Evolutionary conservation across 2,113 vertebrate species (phyloP).

Genomic region (Psephotus haematonotus): DNA sequence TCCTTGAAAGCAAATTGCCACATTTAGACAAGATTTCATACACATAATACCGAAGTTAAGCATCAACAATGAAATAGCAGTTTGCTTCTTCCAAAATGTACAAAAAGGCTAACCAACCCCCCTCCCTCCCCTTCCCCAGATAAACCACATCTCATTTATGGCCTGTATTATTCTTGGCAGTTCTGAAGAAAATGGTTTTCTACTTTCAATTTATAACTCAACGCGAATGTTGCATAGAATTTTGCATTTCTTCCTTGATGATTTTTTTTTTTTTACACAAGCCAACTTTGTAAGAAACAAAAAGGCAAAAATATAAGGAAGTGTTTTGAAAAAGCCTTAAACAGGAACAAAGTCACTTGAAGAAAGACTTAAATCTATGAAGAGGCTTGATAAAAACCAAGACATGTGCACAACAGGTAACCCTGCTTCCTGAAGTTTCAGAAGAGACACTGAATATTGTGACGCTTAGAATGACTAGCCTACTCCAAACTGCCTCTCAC

Average conservation of each 20-base stretch:
- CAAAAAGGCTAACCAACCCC: slow-evolving; percentile 62
- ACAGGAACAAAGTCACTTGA: slow-evolving; percentile 48
- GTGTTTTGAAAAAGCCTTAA: slow-evolving; percentile 63
- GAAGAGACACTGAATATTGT: slow-evolving; percentile 43
- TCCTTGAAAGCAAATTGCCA: slow-evolving; percentile 72
- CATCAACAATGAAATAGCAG: slow-evolving; percentile 71
- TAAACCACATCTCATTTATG: slow-evolving; percentile 75
- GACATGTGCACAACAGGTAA: slow-evolving; percentile 60
- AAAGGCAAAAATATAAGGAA: slow-evolving; percentile 47
- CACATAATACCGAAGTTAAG: slow-evolving; percentile 80
- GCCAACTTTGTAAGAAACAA: slow-evolving; percentile 54
- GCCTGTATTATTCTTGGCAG: slow-evolving; percentile 79
- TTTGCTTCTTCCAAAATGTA: slow-evolving; percentile 70
- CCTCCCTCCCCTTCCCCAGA: slow-evolving; percentile 53
- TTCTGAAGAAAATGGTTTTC: slow-evolving; percentile 74
- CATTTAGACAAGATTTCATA: slow-evolving; percentile 67
- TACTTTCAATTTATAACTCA: slow-evolving; percentile 77
- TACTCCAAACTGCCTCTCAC: not conserved
- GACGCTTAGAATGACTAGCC: not conserved
- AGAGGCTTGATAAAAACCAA: slow-evolving; percentile 25
- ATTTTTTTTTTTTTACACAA: slow-evolving; percentile 33
- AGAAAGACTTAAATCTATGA: slow-evolving; percentile 10
- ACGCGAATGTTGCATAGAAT: slow-evolving; percentile 91
- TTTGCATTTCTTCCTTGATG: slow-evolving; percentile 63
- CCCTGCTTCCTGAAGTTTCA: slow-evolving; percentile 70